phyloP scores from a whole-genome alignment of 2,888 invertebrate species.

The Bembecia ichneumoniformis region DNA sequence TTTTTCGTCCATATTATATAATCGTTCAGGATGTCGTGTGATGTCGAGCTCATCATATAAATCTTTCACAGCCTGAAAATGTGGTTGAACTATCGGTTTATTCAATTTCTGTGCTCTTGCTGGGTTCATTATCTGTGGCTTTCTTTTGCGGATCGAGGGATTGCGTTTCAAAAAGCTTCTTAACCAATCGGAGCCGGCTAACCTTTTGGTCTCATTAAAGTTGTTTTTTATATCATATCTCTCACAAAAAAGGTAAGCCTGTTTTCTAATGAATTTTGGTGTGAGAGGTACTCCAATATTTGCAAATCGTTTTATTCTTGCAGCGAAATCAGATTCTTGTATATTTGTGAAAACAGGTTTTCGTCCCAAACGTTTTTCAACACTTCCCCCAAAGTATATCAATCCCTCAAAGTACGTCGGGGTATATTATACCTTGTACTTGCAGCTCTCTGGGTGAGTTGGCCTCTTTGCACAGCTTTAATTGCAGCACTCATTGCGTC shows the following conservation, averaged over 20 bases:
- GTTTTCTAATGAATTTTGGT: not conserved
- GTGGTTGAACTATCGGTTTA: constrained; percentile 1
- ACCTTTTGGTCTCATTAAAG: not conserved
- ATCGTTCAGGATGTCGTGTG: constrained; percentile 1
- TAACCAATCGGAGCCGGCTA: not conserved
- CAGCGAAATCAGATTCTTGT: not conserved
- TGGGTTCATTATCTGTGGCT: not conserved
- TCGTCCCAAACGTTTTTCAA: constrained; percentile 5
- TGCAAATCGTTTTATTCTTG: not conserved
- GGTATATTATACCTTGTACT: not conserved
- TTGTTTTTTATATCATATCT: not conserved
- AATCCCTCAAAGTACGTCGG: constrained; percentile 1
- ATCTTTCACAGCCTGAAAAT: constrained; percentile 6
- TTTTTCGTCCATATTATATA: constrained; percentile 7
- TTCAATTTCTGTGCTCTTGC: not conserved
- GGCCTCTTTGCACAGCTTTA: constrained; percentile 1
- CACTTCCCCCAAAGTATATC: not conserved
- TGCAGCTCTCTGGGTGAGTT: not conserved
- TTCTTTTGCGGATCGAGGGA: not conserved
- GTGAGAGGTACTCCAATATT: not conserved
- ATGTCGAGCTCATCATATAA: constrained; percentile 7
- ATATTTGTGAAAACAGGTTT: constrained; percentile 8
- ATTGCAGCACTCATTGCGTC: constrained; percentile 1
- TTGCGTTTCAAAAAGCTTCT: constrained; percentile 1
- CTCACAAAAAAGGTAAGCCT: constrained; percentile 1